Conservation (phyloP, 2,797 vertebrate genomes). For the Trematomus bernacchii region DNA sequence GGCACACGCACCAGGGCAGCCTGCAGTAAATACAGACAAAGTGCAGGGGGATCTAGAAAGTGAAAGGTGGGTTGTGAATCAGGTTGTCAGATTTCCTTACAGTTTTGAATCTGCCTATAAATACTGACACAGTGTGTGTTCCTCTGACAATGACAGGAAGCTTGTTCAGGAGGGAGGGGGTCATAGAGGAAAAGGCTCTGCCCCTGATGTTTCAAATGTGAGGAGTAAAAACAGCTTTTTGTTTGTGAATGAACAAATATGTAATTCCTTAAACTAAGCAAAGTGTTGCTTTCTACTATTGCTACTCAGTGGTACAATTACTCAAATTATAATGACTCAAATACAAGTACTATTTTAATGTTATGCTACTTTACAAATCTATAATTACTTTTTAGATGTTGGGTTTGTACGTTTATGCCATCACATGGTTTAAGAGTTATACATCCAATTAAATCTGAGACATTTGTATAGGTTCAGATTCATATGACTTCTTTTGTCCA, state of each 20-base stretch:
- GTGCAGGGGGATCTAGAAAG: constrained; percentile 31
- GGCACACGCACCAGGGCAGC: not conserved
- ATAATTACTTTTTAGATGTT: too few species aligned
- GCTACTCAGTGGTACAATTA: not conserved
- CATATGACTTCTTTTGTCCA: too few species aligned
- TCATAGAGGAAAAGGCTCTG: constrained; percentile 67
- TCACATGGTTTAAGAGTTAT: too few species aligned
- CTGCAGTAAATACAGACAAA: not conserved
- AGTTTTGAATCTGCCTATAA: constrained; percentile 46
- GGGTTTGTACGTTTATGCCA: too few species aligned
- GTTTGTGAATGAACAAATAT: constrained; percentile 55
- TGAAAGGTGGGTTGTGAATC: constrained; percentile 36
- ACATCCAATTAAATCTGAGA: too few species aligned
- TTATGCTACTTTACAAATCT: too few species aligned
- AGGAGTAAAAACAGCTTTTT: constrained; percentile 55
- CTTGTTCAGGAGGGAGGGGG: constrained; percentile 72
- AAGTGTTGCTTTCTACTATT: too few species aligned
- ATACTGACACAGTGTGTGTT: constrained; percentile 58
- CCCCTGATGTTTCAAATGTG: constrained; percentile 60
- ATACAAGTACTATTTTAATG: too few species aligned
- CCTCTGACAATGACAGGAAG: constrained; percentile 73
- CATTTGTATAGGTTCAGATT: too few species aligned
- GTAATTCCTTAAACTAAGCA: constrained; percentile 24
- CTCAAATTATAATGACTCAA: too few species aligned
- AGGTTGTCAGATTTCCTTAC: constrained; percentile 27